Conservation (phyloP, 2,797 vertebrate genomes). For the Craterocephalus amniculus region DNA sequence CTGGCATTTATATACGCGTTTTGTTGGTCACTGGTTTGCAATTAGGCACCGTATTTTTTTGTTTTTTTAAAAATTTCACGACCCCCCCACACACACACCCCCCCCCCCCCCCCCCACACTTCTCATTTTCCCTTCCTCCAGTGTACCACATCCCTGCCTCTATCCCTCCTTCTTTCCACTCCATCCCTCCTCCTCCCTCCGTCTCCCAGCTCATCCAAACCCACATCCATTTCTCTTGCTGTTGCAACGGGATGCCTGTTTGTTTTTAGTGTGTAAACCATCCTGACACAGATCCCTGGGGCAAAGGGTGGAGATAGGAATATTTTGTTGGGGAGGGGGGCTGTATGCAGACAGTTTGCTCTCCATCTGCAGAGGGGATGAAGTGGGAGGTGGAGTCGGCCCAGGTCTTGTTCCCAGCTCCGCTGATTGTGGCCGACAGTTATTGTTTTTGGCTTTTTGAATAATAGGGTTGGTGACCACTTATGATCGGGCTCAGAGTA, state of each 20-base stretch:
- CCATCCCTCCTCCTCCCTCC: conserved; percentile 22
- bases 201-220: conserved; percentile 54
- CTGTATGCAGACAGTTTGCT: conserved; percentile 39
- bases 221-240: conserved; percentile 70
- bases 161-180: neutral
- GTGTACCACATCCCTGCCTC: conserved; percentile 1
- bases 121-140: conserved; percentile 5
- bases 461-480: conserved; percentile 49
- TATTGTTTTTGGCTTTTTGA: conserved; percentile 63
- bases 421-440: conserved; percentile 58
- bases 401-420: conserved; percentile 47
- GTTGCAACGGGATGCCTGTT: conserved; percentile 69
- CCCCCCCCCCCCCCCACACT: conserved; percentile 23
- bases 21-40: conserved; percentile 83
- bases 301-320: conserved; percentile 55
- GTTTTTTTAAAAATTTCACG: conserved; percentile 83
- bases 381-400: conserved; percentile 32
- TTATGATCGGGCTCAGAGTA: conserved; percentile 10
- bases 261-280: conserved; percentile 73
- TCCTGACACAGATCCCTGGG: conserved; percentile 63
- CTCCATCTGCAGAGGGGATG: conserved; percentile 34
- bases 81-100: conserved; percentile 38
- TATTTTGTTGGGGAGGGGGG: conserved; percentile 13
- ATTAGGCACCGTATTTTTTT: conserved; percentile 79
- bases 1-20: too few relatives aligned